Evolutionary conservation across 2,797 vertebrate genomes (phyloP), one percentile per base, ranked within the genome.

Genomic region (Chromobotia macracanthus): DNA sequence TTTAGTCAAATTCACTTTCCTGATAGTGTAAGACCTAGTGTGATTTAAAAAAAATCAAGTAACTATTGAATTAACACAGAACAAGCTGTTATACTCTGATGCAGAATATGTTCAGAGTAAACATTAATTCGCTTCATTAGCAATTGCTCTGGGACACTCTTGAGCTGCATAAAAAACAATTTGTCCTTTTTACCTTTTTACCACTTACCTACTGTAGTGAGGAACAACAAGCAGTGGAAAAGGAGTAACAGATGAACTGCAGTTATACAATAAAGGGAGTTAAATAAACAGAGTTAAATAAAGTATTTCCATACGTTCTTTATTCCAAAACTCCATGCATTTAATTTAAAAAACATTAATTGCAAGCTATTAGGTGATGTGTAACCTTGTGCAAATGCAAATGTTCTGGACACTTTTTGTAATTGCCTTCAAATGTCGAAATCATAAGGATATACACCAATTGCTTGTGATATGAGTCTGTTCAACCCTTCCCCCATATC

Each of bases 161-260:
- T 80, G 77, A 85, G 86, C 81, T 82, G 74, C 80, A 72, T 79
- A n/a, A 51, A 58, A 90, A 88, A 90, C 87, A 90, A 89, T 91
- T 71, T 80, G 77, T 85, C 86, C 73, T 77, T 80, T 81, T 84
- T 79, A 85, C 79, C n/a, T n/a, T n/a, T n/a, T n/a, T n/a, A n/a
- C 95, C 95, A 93, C 90, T 91, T 72, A 86, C 86, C 90, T 88
- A 90, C 92, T 92, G 91, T 92, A 92, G 88, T 88, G 91, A 94
- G 92, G 89, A 90, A 93, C 91, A 91, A 91, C 87, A 88, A 89
- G 91, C 91, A 91, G 91, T 41, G 38, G 10, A 41, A 55, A 82
- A 82, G 82, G 60, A n/a, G n/a, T n/a, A 71, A 78, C 72, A 51
- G 58, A 72, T 60, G 86, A 79, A 80, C 65, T 83, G 80, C 61